Conservation (phyloP, 2,888 invertebrate species). For the Cheilosia impressa region DNA sequence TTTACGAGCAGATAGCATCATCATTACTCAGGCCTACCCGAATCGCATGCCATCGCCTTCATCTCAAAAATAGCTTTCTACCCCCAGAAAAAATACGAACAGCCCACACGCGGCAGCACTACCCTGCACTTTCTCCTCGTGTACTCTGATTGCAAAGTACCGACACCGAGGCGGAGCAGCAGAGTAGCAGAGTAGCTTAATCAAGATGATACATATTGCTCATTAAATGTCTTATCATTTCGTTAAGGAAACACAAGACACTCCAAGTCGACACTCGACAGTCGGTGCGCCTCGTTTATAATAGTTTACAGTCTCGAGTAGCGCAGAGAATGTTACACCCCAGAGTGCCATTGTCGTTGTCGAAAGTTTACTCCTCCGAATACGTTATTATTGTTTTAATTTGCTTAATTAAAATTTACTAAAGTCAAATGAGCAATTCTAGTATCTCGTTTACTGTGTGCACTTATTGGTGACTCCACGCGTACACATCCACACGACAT, state of each 20-base stretch:
- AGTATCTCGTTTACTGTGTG: constrained; percentile 4
- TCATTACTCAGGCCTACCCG: not conserved
- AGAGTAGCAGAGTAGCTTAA: constrained; percentile 19
- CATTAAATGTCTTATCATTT: constrained; percentile 44
- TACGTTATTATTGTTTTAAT: constrained; percentile 53
- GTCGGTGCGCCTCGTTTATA: not conserved
- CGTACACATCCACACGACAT: not conserved
- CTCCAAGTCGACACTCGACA: not conserved
- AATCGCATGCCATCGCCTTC: not conserved
- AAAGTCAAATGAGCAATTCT: constrained; percentile 64
- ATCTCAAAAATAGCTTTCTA: not conserved
- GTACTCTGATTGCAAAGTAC: constrained; percentile 22
- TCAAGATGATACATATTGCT: constrained; percentile 44
- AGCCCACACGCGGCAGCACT: not conserved
- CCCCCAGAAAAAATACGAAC: not conserved
- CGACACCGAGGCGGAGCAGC: too few relatives aligned
- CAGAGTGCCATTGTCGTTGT: constrained; percentile 8
- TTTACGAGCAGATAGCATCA: constrained; percentile 21
- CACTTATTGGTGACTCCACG: not conserved
- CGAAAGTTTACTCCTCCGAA: constrained; percentile 14
- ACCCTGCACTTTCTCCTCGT: constrained; percentile 10
- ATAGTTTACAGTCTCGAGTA: constrained; percentile 14
- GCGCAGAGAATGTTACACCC: constrained; percentile 15
- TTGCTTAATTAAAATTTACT: constrained; percentile 72
- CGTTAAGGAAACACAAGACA: constrained; percentile 1